These are phyloP conservation scores for Caenorhabditis latens DNA, from an alignment of 1,140 invertebrate genomes.

Conservation along the genomic window DNA sequence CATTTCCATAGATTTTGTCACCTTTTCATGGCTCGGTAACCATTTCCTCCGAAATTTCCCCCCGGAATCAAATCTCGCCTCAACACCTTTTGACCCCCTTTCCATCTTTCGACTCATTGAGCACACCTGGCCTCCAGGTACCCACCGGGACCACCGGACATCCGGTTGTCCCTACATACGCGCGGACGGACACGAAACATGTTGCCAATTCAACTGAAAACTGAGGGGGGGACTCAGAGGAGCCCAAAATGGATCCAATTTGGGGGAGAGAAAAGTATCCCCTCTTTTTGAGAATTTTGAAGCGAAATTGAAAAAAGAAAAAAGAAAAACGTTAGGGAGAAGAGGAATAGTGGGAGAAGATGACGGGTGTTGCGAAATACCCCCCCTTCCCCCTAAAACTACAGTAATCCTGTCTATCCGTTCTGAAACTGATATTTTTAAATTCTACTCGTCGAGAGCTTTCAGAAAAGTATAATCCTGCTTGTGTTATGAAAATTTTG, in stretches of 20 bases:
- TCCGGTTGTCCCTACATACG: not conserved
- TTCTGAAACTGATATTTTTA: too few species aligned
- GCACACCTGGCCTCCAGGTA: not conserved
- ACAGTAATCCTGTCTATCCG: too few species aligned
- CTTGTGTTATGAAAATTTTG: too few species aligned
- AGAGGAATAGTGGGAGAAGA: not conserved
- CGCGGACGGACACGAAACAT: not conserved
- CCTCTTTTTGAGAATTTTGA: not conserved
- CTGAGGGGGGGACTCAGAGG: not conserved
- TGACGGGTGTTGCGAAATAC: not conserved
- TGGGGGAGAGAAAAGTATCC: not conserved
- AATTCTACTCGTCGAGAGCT: too few species aligned
- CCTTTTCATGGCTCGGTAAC: not conserved
- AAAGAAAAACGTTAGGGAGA: not conserved
- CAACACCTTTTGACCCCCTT: not conserved
- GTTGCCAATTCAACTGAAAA: conserved; percentile 44
- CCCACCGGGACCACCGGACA: not conserved
- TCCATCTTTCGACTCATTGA: conserved; percentile 27
- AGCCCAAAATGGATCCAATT: conserved; percentile 33
- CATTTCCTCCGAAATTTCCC: not conserved
- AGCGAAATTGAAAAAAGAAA: not conserved
- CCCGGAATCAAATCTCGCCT: not conserved
- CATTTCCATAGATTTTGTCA: too few species aligned
- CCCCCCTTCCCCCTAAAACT: too few species aligned
- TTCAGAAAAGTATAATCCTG: too few species aligned